Conservation (phyloP, 2,888 invertebrate genomes). For the Epiblema foenella region DNA sequence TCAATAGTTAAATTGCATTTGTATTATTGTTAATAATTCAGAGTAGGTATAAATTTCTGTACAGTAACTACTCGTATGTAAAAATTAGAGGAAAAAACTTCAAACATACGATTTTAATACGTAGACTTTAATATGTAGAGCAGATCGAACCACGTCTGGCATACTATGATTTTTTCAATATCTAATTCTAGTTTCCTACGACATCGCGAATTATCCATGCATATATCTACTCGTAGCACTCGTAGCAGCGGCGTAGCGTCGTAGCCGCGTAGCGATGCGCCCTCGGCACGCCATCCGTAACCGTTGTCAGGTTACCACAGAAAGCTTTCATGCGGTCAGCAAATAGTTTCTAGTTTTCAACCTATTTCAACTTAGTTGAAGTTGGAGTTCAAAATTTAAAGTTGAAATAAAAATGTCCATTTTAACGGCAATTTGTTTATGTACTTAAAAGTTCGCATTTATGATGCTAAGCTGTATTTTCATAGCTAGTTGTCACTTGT, state of each 20-base stretch:
- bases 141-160: neutral
- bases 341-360: conserved; percentile 13
- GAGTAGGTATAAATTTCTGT: no score
- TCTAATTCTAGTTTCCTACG: neutral
- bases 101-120: no score
- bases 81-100: no score
- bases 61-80: no score
- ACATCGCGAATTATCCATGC: conserved; percentile 8
- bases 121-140: neutral
- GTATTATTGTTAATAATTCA: no score
- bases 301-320: conserved; percentile 28
- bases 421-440: neutral
- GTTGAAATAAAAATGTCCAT: neutral
- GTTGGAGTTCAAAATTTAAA: conserved; percentile 47
- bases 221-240: conserved; percentile 43
- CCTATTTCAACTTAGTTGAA: neutral
- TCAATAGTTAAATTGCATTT: no score
- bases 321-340: conserved; percentile 35
- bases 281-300: conserved; percentile 34
- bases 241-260: conserved; percentile 51
- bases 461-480: no score
- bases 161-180: neutral
- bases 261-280: conserved; percentile 52
- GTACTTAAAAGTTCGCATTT: neutral
- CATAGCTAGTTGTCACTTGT: no score